Percentiles rank a stretch among this genome's conserved stretches.
Evolutionary conservation across 2,113 vertebrate genomes (phyloP).

Genomic region (Esox niger): DNA sequence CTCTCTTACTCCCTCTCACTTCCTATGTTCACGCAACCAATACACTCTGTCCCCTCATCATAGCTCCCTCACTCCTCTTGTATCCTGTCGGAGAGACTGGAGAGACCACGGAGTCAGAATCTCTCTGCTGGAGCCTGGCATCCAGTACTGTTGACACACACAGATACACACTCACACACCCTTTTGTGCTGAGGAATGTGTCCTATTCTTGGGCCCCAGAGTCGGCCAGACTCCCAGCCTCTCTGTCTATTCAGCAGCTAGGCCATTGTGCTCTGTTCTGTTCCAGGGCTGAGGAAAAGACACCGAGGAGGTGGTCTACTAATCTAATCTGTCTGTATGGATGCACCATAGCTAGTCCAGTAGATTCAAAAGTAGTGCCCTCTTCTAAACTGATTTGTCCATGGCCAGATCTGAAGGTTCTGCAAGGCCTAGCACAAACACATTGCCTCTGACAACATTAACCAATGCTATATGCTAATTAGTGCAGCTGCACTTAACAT

Average conservation of each 20-base stretch:
- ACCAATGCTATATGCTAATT: too few species aligned
- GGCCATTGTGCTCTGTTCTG: slow-evolving; percentile 36
- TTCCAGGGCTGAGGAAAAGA: slow-evolving; percentile 10
- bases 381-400: neutral
- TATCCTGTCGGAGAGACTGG: too few species aligned
- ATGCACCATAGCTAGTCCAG: neutral
- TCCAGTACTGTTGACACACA: slow-evolving; percentile 53
- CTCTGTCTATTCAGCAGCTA: slow-evolving; percentile 41
- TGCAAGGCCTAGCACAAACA: neutral
- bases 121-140: slow-evolving; percentile 41
- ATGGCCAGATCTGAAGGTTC: neutral
- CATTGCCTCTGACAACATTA: too few species aligned
- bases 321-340: slow-evolving; percentile 29
- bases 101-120: neutral
- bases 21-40: neutral
- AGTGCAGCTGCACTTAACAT: too few species aligned
- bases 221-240: slow-evolving; percentile 39
- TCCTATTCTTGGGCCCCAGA: slow-evolving; percentile 58
- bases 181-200: slow-evolving; percentile 55
- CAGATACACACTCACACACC: slow-evolving; percentile 27
- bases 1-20: neutral
- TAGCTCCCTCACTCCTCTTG: neutral
- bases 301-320: slow-evolving; percentile 12
- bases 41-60: neutral
- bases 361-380: neutral